These are phyloP conservation scores for Tretioscincus oriximinensis DNA, from an alignment of 2,113 vertebrate genomes.

Conservation along the genomic window DNA sequence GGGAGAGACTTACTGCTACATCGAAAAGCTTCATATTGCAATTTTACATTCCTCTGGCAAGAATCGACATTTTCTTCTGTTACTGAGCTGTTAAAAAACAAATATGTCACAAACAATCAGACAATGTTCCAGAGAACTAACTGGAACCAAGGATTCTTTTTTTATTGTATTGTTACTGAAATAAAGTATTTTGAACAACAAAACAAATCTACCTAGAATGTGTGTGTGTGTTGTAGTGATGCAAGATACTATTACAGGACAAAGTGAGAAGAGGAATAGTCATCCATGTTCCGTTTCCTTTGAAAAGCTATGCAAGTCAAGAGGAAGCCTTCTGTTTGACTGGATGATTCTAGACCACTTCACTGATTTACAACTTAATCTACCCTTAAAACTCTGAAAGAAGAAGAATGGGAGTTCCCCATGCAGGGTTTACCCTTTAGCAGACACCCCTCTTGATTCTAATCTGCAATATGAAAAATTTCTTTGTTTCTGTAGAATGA, in stretches of 20 bases:
- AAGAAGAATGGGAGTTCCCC: no score
- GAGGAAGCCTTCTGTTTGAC: no score
- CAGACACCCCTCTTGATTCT: background rate
- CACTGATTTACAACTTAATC: no score
- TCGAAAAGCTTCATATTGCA: slow-evolving; percentile 89
- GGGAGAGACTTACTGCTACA: slow-evolving; percentile 93
- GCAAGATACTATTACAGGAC: background rate
- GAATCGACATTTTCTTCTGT: slow-evolving; percentile 84
- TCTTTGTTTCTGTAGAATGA: background rate
- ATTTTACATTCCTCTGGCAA: slow-evolving; percentile 85
- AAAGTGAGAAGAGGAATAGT: background rate
- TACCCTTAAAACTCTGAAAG: no score
- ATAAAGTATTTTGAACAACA: no score
- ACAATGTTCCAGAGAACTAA: background rate
- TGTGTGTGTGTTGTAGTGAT: background rate
- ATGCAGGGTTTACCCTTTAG: background rate
- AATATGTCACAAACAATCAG: background rate
- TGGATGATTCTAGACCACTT: no score
- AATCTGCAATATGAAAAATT: background rate
- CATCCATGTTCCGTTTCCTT: background rate
- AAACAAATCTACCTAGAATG: no score
- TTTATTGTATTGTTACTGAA: background rate
- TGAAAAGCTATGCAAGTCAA: no score
- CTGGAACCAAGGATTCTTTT: background rate
- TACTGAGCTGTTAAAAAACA: slow-evolving; percentile 73